Evolutionary conservation across 2,888 invertebrate species (phyloP).

Genomic region (Galeopsomyia nigrocyanea): DNA sequence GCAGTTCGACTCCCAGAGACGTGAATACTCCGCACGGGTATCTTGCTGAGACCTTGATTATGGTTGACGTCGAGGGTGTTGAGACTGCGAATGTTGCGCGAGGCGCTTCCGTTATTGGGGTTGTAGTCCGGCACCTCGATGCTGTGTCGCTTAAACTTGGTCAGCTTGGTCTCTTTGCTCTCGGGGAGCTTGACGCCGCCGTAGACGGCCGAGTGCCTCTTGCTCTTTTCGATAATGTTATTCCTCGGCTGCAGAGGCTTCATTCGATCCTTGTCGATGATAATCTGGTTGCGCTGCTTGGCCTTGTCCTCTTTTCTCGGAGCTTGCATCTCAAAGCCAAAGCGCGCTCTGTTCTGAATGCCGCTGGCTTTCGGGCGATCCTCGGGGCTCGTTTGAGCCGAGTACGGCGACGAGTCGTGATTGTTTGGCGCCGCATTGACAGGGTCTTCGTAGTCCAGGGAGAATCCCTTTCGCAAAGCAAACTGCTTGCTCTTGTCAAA

Average conservation of each 20-base stretch:
- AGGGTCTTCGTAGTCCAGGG: constrained; percentile 60
- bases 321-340: constrained; percentile 48
- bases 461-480: constrained; percentile 43
- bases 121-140: constrained; percentile 59
- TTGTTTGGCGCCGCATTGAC: constrained; percentile 4
- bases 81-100: constrained; percentile 52
- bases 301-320: constrained; percentile 41
- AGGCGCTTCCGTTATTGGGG: constrained; percentile 43
- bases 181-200: constrained; percentile 55
- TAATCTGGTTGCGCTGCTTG: constrained; percentile 47
- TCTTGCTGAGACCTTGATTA: constrained; percentile 66
- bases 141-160: constrained; percentile 62
- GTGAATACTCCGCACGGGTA: constrained; percentile 60
- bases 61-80: constrained; percentile 64
- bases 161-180: constrained; percentile 56
- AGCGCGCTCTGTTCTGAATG: constrained; percentile 50
- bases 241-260: constrained; percentile 53
- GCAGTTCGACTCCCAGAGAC: constrained; percentile 64
- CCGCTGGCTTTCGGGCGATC: neutral
- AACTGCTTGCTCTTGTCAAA: constrained; percentile 48
- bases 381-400: neutral
- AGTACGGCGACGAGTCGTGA: neutral
- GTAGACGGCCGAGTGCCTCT: constrained; percentile 62
- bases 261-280: constrained; percentile 56
- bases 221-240: constrained; percentile 56